Percentiles rank a stretch among this genome's conserved stretches.
Evolutionary conservation across 2,113 vertebrate genomes (phyloP).

Genomic region (Dolichotis patagonum): DNA sequence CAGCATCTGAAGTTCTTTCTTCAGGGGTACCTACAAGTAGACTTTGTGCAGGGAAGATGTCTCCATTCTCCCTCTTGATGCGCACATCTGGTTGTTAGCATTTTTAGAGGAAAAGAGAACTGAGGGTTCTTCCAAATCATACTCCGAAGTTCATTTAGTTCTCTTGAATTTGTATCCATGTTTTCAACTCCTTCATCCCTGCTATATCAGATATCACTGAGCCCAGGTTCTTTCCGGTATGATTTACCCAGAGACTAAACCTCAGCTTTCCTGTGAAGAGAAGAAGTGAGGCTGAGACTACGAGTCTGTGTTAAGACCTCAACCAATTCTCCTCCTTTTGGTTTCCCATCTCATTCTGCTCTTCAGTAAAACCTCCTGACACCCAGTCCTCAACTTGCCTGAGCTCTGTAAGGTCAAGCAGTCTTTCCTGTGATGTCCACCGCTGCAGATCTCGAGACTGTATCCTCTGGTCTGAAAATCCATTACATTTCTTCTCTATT

Average conservation of each 20-base stretch:
- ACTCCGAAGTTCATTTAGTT: neutral
- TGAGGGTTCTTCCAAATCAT: neutral
- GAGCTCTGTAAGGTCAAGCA: neutral
- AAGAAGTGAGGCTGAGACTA: neutral
- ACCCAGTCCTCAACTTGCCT: too few species aligned
- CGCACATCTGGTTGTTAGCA: neutral
- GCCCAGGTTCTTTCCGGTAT: neutral
- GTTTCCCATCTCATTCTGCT: neutral
- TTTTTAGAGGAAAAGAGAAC: neutral
- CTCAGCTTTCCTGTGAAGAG: neutral
- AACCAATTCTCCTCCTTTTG: rapidly evolving
- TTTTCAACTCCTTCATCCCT: neutral
- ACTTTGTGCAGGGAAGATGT: neutral
- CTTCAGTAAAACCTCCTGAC: neutral
- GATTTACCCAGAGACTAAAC: neutral
- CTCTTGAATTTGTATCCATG: neutral
- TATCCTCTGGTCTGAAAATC: neutral
- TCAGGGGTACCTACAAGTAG: too few species aligned
- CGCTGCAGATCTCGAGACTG: neutral
- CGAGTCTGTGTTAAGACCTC: neutral
- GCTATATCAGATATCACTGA: neutral
- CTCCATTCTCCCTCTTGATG: neutral
- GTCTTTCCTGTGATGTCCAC: neutral
- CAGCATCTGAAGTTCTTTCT: neutral
- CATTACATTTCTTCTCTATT: neutral